Percentiles rank a stretch among this genome's conserved stretches.
phyloP scores from a whole-genome alignment of 2,888 invertebrate species.

The Stegana nigrithorax region DNA sequence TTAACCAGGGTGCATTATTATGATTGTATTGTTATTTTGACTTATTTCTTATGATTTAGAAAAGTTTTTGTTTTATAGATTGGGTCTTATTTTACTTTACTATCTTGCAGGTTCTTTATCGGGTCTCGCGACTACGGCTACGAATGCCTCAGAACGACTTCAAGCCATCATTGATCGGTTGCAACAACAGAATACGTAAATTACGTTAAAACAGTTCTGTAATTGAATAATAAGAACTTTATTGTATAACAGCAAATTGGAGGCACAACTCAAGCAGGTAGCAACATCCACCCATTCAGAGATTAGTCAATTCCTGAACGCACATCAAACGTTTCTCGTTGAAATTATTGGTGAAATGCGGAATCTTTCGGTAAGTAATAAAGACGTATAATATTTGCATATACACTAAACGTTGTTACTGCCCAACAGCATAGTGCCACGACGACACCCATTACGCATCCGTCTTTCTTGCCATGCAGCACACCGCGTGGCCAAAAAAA shows the following conservation, averaged over 20 bases:
- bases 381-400: not conserved
- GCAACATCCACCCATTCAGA: conserved; percentile 53
- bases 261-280: conserved; percentile 52
- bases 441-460: conserved; percentile 44
- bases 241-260: conserved; percentile 62
- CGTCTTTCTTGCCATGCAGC: conserved; percentile 47
- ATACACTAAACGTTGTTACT: not conserved
- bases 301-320: conserved; percentile 58
- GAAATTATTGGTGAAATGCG: conserved; percentile 65
- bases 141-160: conserved; percentile 56
- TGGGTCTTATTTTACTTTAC: too few relatives aligned
- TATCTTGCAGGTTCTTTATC: conserved; percentile 46
- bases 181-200: conserved; percentile 60
- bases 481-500: conserved; percentile 54
- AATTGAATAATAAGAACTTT: too few relatives aligned
- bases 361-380: conserved; percentile 56
- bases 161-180: conserved; percentile 64
- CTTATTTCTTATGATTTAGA: too few relatives aligned
- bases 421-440: conserved; percentile 34
- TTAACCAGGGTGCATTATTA: too few relatives aligned
- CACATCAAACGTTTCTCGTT: conserved; percentile 61
- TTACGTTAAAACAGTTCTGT: conserved; percentile 10
- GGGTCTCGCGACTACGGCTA: conserved; percentile 47
- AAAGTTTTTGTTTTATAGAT: not conserved
- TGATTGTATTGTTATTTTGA: too few relatives aligned